A percentile compares a stretch with the other conserved stretches of the same genome.
Evolutionary conservation across 2,888 invertebrate genomes (phyloP).

Genomic region (Lasioglossum vierecki): DNA sequence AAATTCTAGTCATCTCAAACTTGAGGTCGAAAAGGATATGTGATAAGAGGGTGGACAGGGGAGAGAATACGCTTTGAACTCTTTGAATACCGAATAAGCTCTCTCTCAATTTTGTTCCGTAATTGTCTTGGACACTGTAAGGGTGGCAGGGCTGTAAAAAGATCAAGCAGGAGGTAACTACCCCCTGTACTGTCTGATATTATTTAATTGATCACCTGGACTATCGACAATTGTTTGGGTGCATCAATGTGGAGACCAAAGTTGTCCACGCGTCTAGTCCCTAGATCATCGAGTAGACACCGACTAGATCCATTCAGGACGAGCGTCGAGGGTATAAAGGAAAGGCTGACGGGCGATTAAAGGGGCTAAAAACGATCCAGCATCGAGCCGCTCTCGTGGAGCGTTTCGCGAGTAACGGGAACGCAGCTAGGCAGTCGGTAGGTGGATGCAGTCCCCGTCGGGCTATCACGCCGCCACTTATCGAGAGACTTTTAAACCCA

Average conservation of each 20-base stretch:
- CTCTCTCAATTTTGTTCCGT: background rate
- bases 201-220: background rate
- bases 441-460: conserved; percentile 56
- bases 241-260: background rate
- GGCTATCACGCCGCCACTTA: conserved; percentile 77
- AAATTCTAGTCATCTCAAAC: background rate
- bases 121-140: background rate
- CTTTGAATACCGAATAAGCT: background rate
- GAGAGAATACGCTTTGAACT: background rate
- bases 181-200: background rate
- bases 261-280: background rate
- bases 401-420: conserved; percentile 45
- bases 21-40: background rate
- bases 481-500: conserved; percentile 83
- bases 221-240: background rate
- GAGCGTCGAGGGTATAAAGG: background rate
- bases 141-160: background rate
- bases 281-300: background rate
- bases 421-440: conserved; percentile 48
- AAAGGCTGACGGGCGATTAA: conserved; percentile 22
- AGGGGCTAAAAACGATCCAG: conserved; percentile 18
- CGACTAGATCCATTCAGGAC: background rate
- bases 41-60: background rate
- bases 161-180: background rate
- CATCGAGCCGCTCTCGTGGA: conserved; percentile 23